Percentiles rank a stretch among this genome's conserved stretches.
phyloP scores from a whole-genome alignment of 2,113 vertebrate genomes.

The Anser cygnoides region DNA sequence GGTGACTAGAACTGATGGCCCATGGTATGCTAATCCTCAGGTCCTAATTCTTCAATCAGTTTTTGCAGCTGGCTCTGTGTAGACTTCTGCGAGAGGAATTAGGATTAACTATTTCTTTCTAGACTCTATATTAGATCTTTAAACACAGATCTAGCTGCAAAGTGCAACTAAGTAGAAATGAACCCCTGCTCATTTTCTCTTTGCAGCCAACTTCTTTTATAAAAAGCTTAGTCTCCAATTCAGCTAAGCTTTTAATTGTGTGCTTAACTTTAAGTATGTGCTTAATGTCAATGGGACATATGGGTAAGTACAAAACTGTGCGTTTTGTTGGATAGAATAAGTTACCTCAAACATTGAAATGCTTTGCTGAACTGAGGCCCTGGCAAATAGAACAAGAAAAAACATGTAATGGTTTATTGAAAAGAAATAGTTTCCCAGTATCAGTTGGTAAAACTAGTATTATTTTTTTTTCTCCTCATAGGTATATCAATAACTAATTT shows the following conservation, averaged over 20 bases:
- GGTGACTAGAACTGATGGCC: not conserved
- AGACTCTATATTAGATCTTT: not conserved
- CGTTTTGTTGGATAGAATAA: not conserved
- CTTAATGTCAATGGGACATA: constrained; percentile 55
- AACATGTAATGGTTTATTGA: not conserved
- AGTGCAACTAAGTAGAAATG: not conserved
- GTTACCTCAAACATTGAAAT: constrained; percentile 11
- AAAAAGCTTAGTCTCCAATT: constrained; percentile 36
- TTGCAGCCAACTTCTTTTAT: constrained; percentile 13
- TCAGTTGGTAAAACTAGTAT: not conserved
- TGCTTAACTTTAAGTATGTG: constrained; percentile 61
- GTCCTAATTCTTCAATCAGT: not conserved
- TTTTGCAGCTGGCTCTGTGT: constrained; percentile 8
- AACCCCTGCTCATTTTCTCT: constrained; percentile 35
- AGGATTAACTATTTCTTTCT: constrained; percentile 44
- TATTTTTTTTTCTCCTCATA: not conserved
- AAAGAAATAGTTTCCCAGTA: not conserved
- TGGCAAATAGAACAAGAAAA: not conserved
- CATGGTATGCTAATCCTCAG: not conserved
- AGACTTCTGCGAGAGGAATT: constrained; percentile 12
- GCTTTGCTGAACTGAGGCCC: not conserved
- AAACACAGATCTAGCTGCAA: constrained; percentile 21
- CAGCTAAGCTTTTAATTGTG: constrained; percentile 54
- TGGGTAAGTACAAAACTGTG: constrained; percentile 43
- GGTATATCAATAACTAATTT: constrained; percentile 31